Percentiles rank a stretch among this genome's conserved stretches.
These are phyloP conservation scores for Agonopterix subpropinquella DNA, from an alignment of 2,888 invertebrate species.

Conservation along the genomic window DNA sequence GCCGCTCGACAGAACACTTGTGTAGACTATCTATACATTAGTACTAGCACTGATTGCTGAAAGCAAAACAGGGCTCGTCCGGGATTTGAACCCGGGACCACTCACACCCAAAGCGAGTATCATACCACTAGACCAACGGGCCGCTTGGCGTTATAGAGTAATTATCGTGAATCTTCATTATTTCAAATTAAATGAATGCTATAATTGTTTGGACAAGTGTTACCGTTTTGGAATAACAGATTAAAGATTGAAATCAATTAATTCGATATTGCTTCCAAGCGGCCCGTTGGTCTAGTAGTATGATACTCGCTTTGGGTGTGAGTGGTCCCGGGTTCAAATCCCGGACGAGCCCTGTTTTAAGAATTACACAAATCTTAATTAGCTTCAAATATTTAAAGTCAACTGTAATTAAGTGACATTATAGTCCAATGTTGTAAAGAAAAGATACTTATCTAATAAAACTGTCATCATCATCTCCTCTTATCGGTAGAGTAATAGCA, in stretches of 20 bases:
- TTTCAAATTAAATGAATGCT: neutral
- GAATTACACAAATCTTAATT: neutral
- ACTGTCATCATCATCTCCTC: too few relatives aligned
- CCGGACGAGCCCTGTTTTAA: conserved; percentile 37
- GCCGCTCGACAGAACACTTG: too few relatives aligned
- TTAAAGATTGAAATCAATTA: too few relatives aligned
- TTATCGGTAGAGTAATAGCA: too few relatives aligned
- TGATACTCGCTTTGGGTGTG: conserved; percentile 50
- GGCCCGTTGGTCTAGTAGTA: conserved; percentile 64
- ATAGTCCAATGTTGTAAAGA: too few relatives aligned
- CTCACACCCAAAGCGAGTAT: conserved; percentile 51
- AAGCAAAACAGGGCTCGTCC: conserved; percentile 22
- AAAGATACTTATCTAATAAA: too few relatives aligned
- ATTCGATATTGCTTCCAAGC: conserved; percentile 1
- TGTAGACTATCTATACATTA: too few relatives aligned
- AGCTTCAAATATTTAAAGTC: too few relatives aligned
- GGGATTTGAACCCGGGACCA: conserved; percentile 68
- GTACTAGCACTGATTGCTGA: too few relatives aligned
- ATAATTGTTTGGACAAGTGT: neutral
- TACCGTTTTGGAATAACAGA: too few relatives aligned
- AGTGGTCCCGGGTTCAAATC: conserved; percentile 68
- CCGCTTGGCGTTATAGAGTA: conserved; percentile 15
- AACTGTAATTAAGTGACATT: too few relatives aligned
- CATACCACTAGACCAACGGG: conserved; percentile 64
- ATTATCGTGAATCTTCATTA: neutral